These are phyloP conservation scores for Phyto melanocephala DNA, from an alignment of 2,888 invertebrate species.

Conservation along the genomic window DNA sequence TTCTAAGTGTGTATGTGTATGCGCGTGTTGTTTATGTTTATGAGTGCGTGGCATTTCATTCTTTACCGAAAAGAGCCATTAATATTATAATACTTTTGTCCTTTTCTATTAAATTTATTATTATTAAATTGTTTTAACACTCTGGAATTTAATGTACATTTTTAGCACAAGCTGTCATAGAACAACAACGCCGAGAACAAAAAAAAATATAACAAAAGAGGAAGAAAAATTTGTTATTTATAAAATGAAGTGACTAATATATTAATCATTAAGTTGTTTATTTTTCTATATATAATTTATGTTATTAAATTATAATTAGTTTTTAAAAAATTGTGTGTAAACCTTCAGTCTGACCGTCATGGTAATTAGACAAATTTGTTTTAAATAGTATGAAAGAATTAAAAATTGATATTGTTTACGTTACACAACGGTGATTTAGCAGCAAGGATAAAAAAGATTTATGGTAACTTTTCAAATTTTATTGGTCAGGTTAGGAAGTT, in stretches of 20 bases:
- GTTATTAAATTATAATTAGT: background rate
- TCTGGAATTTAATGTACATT: conserved; percentile 4
- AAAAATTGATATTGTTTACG: background rate
- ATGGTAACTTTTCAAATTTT: too few species aligned
- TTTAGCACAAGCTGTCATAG: background rate
- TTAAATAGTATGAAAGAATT: too few species aligned
- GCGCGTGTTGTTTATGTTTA: background rate
- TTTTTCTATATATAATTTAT: background rate
- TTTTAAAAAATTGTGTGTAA: too few species aligned
- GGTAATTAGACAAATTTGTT: conserved; percentile 29
- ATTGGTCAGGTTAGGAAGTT: too few species aligned
- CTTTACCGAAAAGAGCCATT: conserved; percentile 13
- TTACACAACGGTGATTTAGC: background rate
- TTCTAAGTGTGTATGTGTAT: background rate
- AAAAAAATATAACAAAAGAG: background rate
- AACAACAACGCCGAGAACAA: background rate
- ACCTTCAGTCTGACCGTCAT: background rate
- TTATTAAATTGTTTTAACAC: conserved; percentile 36
- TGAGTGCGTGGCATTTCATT: background rate
- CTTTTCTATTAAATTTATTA: conserved; percentile 44
- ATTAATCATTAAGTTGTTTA: conserved; percentile 19
- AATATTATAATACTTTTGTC: too few species aligned
- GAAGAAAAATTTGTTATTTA: conserved; percentile 2
- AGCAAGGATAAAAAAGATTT: too few species aligned
- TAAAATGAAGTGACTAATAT: conserved; percentile 13